A percentile compares a stretch with the other conserved stretches of the same genome.
Evolutionary conservation across 2,113 vertebrate species (phyloP).

Genomic region (Spilogale gracilis): DNA sequence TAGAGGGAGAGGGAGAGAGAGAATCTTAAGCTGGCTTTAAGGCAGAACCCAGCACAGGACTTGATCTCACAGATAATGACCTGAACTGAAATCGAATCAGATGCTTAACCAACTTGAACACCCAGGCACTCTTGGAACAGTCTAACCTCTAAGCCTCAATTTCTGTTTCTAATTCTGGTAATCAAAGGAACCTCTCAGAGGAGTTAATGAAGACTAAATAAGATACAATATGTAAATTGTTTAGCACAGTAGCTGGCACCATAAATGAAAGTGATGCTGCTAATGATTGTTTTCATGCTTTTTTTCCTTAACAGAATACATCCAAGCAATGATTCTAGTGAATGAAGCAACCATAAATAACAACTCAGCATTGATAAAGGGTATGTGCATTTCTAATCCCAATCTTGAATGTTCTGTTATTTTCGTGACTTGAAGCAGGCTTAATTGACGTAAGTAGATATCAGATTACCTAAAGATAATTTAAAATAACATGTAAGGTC

Average conservation of each 20-base stretch:
- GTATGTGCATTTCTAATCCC: slow-evolving; percentile 80
- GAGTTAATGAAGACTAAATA: slow-evolving; percentile 34
- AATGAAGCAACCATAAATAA: slow-evolving; percentile 85
- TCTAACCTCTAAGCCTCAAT: not conserved
- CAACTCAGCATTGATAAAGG: slow-evolving; percentile 73
- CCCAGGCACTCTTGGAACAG: not conserved
- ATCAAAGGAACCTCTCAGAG: not conserved
- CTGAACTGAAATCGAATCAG: not conserved
- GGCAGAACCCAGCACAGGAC: not conserved
- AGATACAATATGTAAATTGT: slow-evolving; percentile 6
- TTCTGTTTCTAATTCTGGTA: slow-evolving; percentile 25
- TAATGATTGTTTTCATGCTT: not conserved
- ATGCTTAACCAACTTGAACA: not conserved
- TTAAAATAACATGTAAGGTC: slow-evolving; percentile 35
- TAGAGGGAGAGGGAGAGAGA: not conserved
- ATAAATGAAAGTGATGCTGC: slow-evolving; percentile 14
- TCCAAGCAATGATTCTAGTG: slow-evolving; percentile 87
- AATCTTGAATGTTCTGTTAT: slow-evolving; percentile 44
- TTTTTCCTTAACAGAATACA: slow-evolving; percentile 81
- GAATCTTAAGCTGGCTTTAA: not conserved
- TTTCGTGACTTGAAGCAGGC: slow-evolving; percentile 52
- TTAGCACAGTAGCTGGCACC: not conserved
- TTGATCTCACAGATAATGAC: not conserved
- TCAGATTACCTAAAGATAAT: slow-evolving; percentile 55
- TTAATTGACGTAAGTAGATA: not conserved